Conservation (phyloP, 2,797 vertebrate species). For the Coreius guichenoti region DNA sequence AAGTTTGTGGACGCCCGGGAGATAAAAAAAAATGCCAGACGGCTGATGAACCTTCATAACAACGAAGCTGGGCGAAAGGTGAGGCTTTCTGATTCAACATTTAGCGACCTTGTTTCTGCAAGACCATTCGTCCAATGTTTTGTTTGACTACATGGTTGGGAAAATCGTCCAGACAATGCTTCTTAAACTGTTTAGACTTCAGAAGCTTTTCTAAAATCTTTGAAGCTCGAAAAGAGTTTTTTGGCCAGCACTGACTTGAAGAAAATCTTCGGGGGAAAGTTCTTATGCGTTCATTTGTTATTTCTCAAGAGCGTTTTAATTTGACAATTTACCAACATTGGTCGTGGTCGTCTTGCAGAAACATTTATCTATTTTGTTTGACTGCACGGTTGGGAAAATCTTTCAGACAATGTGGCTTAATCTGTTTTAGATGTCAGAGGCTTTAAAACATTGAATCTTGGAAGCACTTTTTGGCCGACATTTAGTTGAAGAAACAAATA, state of each 20-base stretch:
- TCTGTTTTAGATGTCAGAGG: conserved; percentile 7
- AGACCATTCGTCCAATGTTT: background rate
- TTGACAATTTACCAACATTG: conserved; percentile 31
- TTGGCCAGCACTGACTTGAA: background rate
- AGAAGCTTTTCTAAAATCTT: conserved; percentile 18
- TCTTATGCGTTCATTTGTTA: conserved; percentile 20
- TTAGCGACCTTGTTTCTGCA: background rate
- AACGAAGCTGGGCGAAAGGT: conserved; percentile 88
- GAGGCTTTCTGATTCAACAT: background rate
- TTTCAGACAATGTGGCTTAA: conserved; percentile 31
- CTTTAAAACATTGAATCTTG: conserved; percentile 26
- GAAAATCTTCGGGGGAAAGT: conserved; percentile 6
- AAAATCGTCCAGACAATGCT: background rate
- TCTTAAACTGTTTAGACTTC: conserved; percentile 3
- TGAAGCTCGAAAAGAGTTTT: conserved; percentile 1
- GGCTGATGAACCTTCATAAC: conserved; percentile 92
- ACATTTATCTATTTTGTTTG: conserved; percentile 18
- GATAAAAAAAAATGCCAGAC: conserved; percentile 88
- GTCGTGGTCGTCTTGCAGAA: conserved; percentile 16
- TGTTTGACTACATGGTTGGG: background rate
- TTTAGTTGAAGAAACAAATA: conserved; percentile 31
- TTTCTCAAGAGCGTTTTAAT: conserved; percentile 30
- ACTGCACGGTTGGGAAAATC: conserved; percentile 17
- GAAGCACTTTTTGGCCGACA: conserved; percentile 10
- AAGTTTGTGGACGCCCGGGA: conserved; percentile 89